Conservation (phyloP, 2,888 invertebrate species). For the Microdon myrmicae region DNA sequence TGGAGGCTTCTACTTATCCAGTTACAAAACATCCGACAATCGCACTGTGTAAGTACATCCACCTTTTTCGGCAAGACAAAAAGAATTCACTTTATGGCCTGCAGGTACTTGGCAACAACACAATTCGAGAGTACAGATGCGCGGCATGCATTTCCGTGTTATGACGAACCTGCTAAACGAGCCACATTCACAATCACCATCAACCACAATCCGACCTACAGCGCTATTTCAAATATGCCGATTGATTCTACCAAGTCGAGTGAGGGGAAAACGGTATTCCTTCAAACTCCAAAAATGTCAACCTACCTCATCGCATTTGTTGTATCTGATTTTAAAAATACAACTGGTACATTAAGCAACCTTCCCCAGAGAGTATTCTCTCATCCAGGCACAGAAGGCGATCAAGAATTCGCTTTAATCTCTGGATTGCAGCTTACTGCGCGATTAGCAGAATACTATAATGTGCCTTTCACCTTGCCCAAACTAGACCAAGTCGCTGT, state of each 20-base stretch:
- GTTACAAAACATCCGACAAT: slow-evolving; percentile 61
- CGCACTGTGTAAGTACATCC: slow-evolving; percentile 43
- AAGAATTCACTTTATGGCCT: slow-evolving; percentile 41
- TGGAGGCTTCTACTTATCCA: slow-evolving; percentile 73
- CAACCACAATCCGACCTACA: slow-evolving; percentile 65
- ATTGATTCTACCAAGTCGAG: slow-evolving; percentile 6
- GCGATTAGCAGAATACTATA: slow-evolving; percentile 77
- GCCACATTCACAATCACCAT: slow-evolving; percentile 73
- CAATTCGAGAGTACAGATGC: slow-evolving; percentile 74
- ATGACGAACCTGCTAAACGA: slow-evolving; percentile 76
- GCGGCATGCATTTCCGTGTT: slow-evolving; percentile 76
- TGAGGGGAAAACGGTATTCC: slow-evolving; percentile 57
- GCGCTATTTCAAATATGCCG: slow-evolving; percentile 58
- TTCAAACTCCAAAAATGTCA: slow-evolving; percentile 74
- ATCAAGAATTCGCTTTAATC: slow-evolving; percentile 76
- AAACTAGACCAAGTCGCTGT: slow-evolving; percentile 91
- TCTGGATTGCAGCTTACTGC: slow-evolving; percentile 78
- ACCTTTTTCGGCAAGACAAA: slow-evolving; percentile 44
- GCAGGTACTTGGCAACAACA: slow-evolving; percentile 69
- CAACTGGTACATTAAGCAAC: slow-evolving; percentile 55
- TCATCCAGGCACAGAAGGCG: slow-evolving; percentile 57
- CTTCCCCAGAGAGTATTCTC: slow-evolving; percentile 61
- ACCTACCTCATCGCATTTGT: slow-evolving; percentile 84
- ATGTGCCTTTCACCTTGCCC: slow-evolving; percentile 77
- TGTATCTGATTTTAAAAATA: slow-evolving; percentile 70